Base-by-base conservation (phyloP, 1,140 invertebrate species). In the Heliconius melpomene region DNA sequence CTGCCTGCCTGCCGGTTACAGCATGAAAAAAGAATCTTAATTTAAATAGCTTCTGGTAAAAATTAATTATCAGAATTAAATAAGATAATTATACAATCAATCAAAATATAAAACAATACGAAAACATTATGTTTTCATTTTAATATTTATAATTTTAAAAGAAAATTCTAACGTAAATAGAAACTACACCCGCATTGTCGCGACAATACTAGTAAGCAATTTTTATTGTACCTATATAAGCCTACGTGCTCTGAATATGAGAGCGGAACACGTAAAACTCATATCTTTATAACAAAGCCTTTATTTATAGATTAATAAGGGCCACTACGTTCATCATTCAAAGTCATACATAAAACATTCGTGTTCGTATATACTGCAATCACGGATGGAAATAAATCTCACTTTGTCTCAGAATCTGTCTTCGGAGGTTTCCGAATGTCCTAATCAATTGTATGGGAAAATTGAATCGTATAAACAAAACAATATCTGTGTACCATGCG, bases 321-420 rank as follows among this genome's bases (percentile, higher is more conserved):
- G 11, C 54, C 16, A 77, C 40, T 32, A 74, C 57, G 6, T 72
- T 11, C 75, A 72, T 38, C 46, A 29, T 75, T 70, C 52, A 70
- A 16, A 38, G 50, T 57, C 60, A 79, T 70, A 75, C 66, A 52
- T 75, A 75, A 75, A 70, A 46, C 40, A 46, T 46, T 46, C 40
- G 38, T 20, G 72, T 57, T 50, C 18, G 20, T 50, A 57, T 60
- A 72, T 74, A 46, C 20, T 74, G 38, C 72, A 78, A 81, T 78
- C 60, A 72, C 50, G 23, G 72, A 40, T 20, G 73, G 50, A 76
- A 78, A 79, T 82, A 84, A 82, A 84, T 82, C 80, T 75, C 57
- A 72, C 75, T 84, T 77, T 79, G 78, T 81, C 82, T 77, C 50
- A 40, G 40, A 32, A 80, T 78, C 78, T 79, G 74, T 82, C 82